Conservation (phyloP, 2,888 invertebrate genomes). For the Pogonocherus hispidulus region DNA sequence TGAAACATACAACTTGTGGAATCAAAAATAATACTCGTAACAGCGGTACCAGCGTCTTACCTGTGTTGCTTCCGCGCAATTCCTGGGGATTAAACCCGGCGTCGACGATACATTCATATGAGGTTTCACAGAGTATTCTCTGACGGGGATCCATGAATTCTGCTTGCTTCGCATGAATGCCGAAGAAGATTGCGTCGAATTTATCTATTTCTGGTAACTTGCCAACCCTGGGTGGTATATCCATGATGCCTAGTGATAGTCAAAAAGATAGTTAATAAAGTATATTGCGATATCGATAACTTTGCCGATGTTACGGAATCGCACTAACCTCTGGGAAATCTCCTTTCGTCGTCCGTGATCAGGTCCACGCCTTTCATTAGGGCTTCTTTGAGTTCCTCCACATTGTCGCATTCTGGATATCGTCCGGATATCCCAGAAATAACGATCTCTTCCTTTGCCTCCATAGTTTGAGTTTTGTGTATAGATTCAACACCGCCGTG, state of each 20-base stretch:
- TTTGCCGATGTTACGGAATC: too few relatives aligned
- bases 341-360: conserved; percentile 86
- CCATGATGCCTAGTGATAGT: too few relatives aligned
- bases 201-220: conserved; percentile 51
- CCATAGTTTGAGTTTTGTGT: not conserved
- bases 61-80: conserved; percentile 52
- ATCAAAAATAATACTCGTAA: too few relatives aligned
- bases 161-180: too few relatives aligned
- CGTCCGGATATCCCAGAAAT: too few relatives aligned
- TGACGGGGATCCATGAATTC: too few relatives aligned
- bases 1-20: too few relatives aligned
- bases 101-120: conserved; percentile 56
- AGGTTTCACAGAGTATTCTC: too few relatives aligned
- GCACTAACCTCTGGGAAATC: conserved; percentile 66
- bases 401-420: conserved; percentile 74
- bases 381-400: conserved; percentile 72
- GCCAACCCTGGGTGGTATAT: conserved; percentile 42
- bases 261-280: too few relatives aligned
- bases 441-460: too few relatives aligned
- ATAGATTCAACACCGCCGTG: not conserved
- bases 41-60: conserved; percentile 35
- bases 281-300: too few relatives aligned
- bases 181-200: too few relatives aligned
- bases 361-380: conserved; percentile 73
- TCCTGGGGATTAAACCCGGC: conserved; percentile 55